Base-by-base conservation (phyloP, 2,113 vertebrate species). In the Bufo gargarizans region DNA sequence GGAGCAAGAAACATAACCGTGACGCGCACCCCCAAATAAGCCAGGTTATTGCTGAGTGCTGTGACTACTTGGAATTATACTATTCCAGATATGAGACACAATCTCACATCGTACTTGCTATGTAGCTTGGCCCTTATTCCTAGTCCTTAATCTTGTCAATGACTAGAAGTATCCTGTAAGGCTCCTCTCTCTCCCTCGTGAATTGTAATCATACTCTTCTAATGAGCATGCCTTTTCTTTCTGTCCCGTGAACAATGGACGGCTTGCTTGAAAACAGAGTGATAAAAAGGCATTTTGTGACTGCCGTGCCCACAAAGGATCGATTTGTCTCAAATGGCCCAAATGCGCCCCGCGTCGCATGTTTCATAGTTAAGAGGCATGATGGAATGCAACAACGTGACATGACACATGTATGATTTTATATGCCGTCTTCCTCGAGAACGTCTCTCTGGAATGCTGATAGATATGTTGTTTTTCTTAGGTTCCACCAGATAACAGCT, bases 401-500 rank as follows among this genome's bases (percentile, higher is more conserved):
- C 72, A 76, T 78, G 74, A 69, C 76, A 76, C 81, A 65, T 77
- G 72, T 84, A 84, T 78, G 81, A 84, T 78, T 14, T 65, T 84
- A 56, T 82, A 17, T 74, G 67, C 79, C 86, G 76, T 76, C 65
- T 77, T 22, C 56, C 55, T 45, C 82, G 67, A 49, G 74, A 77
- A 49, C 58, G 16, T 43, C 69, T 81, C 49, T 72, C 47, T 65
- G 80, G 72, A 88, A 76, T 77, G 13, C 72, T 84, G 72, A 76
- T 53, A 77, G 16, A 63, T 61, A 59, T 61, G 1, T 49, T 77
- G 3, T 67, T 77, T 82, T 76, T 84, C 78, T 78, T 77, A 84
- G 45, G 72, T 77, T 58, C 81, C 22, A 50, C 72, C 65, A 84
- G 59, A 84, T 89, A 89, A 89, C 87, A 89, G 87, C 81, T 89